Conservation (phyloP, 2,797 vertebrate species). For the Myotis planiceps region DNA sequence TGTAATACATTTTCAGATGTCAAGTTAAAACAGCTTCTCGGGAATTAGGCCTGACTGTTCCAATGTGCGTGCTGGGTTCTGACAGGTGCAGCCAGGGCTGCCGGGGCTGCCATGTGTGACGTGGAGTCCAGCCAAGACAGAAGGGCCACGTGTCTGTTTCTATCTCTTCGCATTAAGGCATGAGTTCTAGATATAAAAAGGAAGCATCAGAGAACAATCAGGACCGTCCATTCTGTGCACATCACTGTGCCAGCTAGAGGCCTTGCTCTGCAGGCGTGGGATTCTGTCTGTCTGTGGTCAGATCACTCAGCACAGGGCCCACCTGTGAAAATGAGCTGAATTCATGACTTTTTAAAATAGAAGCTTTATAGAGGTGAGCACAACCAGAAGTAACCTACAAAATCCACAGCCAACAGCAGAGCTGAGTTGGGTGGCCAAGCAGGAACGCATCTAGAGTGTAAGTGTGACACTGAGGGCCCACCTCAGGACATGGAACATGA, state of each 20-base stretch:
- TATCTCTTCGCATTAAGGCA: conserved; percentile 85
- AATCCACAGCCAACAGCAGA: background rate
- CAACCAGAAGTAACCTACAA: background rate
- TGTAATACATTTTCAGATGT: conserved; percentile 82
- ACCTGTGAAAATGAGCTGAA: conserved; percentile 31
- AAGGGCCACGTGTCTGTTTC: conserved; percentile 81
- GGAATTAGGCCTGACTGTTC: conserved; percentile 85
- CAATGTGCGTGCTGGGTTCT: conserved; percentile 85
- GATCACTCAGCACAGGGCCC: background rate
- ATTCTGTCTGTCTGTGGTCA: background rate
- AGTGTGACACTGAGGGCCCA: background rate
- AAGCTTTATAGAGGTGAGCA: conserved; percentile 53
- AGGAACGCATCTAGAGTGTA: background rate
- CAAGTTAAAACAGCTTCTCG: conserved; percentile 85
- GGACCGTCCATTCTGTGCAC: background rate
- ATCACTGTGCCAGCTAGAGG: conserved; percentile 44
- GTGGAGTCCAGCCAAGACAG: conserved; percentile 86
- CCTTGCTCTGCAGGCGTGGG: conserved; percentile 56
- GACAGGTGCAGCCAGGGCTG: conserved; percentile 87
- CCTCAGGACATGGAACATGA: background rate
- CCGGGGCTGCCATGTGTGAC: conserved; percentile 85
- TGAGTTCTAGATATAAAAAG: conserved; percentile 74
- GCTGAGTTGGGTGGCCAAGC: background rate
- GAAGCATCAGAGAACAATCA: conserved; percentile 76
- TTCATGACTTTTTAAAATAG: conserved; percentile 12